These are phyloP conservation scores for Cecropterus lyciades DNA, from an alignment of 1,140 invertebrate genomes.

Conservation along the genomic window DNA sequence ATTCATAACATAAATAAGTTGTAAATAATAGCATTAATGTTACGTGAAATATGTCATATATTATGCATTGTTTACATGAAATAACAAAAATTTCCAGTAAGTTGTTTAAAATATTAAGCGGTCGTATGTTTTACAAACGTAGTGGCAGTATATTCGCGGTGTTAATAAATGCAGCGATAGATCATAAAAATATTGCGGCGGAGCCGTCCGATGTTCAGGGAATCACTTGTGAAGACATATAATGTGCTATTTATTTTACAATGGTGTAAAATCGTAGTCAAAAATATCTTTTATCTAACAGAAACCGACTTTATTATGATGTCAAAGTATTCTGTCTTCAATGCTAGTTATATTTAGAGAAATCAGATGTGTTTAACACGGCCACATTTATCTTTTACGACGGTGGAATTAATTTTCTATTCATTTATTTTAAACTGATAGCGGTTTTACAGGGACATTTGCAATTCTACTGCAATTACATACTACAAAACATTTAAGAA, in stretches of 20 bases:
- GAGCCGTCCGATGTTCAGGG: constrained; percentile 27
- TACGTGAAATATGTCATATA: too few species aligned
- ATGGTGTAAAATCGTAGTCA: constrained; percentile 24
- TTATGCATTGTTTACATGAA: too few species aligned
- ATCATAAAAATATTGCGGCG: constrained; percentile 44
- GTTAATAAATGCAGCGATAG: constrained; percentile 41
- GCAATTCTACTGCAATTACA: not conserved
- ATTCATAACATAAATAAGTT: too few species aligned
- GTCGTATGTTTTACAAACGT: constrained; percentile 19
- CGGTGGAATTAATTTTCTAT: not conserved
- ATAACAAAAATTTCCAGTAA: too few species aligned
- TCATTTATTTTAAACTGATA: not conserved
- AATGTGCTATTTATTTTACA: constrained; percentile 36
- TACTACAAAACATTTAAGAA: not conserved
- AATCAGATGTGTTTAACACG: not conserved
- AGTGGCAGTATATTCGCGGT: constrained; percentile 25
- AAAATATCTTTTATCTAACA: constrained; percentile 28
- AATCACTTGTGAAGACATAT: constrained; percentile 39
- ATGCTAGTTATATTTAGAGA: constrained; percentile 16
- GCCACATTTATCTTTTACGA: not conserved
- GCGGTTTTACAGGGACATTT: not conserved
- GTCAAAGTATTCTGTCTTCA: constrained; percentile 2
- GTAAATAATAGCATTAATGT: too few species aligned
- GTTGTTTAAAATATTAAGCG: too few species aligned
- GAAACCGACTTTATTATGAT: constrained; percentile 17